Evolutionary conservation across 2,113 vertebrate species (phyloP), one percentile per base, ranked within the genome.

Genomic region (Chrysochloris asiatica): DNA sequence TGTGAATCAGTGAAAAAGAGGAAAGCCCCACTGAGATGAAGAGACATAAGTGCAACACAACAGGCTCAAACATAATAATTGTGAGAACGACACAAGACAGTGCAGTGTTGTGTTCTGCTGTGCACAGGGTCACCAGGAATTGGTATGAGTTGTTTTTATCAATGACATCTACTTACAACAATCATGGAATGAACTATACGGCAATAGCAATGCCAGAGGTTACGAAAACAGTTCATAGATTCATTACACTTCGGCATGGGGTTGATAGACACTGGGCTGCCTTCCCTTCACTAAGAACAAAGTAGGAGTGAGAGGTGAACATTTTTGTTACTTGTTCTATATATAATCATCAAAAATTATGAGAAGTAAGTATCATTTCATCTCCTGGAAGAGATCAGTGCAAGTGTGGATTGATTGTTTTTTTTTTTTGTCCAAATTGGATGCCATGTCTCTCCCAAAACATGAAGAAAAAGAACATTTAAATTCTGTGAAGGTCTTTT

Each of bases 401-500:
- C 6, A 8, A 14, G 10, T 94, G 16, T 47, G 14, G 73, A 30
- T 56, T 56, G 54, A 81, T 63, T 63, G 87, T 79, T 71, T 87
- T 71, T 10, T 89, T 79, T 71, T 87, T 71, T 10, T 90, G 26
- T 82, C 36, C 28, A 61, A 56, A 22, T 69, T 28, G 92, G 30
- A 72, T 61, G 67, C 26, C 54, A 84, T 12, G 36, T 92, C 41
- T 76, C 33, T 93, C 89, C 63, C 87, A 89, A 75, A 17, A 30
- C 89, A 41, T 1, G 6, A 28, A 73, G 56, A 65, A 3, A 63
- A 45, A 89, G 54, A 26, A 69, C 86, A 91, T 79, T 45, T 77
- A 93, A 75, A 83, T 76, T 76, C 14, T 92, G 43, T 90, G 87
- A 88, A 13, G 67, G 59, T 85, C 73, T 91, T 88, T 90, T 79